Evolutionary conservation across 2,888 invertebrate genomes (phyloP).

Genomic region (Therioaphis trifolii): DNA sequence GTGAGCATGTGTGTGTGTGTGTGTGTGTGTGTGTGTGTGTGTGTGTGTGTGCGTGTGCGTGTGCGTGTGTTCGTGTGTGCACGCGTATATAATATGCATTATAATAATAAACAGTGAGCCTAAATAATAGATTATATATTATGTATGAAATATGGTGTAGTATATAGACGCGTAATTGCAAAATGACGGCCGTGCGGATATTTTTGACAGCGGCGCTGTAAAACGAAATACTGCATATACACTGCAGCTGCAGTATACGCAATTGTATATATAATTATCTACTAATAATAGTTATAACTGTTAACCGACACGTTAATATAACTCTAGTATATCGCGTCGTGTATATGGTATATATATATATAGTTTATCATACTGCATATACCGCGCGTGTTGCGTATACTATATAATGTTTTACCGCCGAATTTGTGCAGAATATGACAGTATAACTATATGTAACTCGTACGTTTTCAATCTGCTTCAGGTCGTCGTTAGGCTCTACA

Average conservation of each 20-base stretch:
- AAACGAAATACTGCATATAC: no score
- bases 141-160: background rate
- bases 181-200: no score
- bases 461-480: no score
- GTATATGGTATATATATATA: background rate
- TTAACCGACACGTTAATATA: no score
- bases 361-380: background rate
- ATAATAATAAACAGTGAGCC: no score
- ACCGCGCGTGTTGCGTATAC: no score
- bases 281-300: no score
- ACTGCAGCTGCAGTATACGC: no score
- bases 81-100: background rate
- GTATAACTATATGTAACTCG: background rate
- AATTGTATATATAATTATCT: no score
- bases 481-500: constrained; percentile 61
- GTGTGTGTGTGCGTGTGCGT: background rate
- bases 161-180: background rate
- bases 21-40: background rate
- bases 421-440: background rate
- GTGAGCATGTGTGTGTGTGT: background rate
- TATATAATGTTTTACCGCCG: background rate
- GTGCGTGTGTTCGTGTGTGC: background rate
- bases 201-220: no score
- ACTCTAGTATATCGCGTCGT: no score
- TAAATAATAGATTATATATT: background rate